These are phyloP conservation scores for Steinernema khuongi DNA, from an alignment of 1,140 invertebrate species.

Conservation along the genomic window DNA sequence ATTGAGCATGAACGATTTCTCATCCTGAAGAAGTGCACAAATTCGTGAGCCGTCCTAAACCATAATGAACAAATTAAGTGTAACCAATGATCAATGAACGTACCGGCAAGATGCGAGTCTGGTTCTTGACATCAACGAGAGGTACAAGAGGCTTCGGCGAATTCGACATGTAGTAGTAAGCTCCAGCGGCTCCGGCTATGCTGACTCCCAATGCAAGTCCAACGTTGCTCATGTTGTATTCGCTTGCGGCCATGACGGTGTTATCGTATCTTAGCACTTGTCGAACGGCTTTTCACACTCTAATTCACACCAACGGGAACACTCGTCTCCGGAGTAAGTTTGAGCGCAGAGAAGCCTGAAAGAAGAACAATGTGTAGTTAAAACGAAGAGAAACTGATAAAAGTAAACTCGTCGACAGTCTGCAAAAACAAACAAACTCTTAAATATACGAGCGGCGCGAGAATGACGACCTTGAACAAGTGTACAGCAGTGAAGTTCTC, in stretches of 20 bases:
- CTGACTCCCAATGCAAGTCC: not conserved
- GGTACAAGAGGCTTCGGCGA: slow-evolving; percentile 63
- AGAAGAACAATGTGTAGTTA: too few species aligned
- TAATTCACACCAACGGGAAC: too few species aligned
- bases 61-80: slow-evolving; percentile 49
- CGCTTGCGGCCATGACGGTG: too few species aligned
- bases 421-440: not conserved
- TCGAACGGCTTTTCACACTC: not conserved
- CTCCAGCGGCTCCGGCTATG: not conserved
- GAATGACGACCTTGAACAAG: not conserved
- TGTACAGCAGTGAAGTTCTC: not conserved
- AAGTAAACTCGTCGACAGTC: not conserved
- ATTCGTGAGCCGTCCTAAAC: slow-evolving; percentile 80
- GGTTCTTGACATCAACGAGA: slow-evolving; percentile 71
- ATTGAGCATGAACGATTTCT: slow-evolving; percentile 73
- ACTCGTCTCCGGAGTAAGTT: too few species aligned
- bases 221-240: not conserved
- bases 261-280: too few species aligned
- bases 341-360: too few species aligned
- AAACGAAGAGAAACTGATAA: not conserved
- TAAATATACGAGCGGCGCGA: not conserved
- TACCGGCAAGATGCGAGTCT: slow-evolving; percentile 69
- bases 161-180: not conserved
- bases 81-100: slow-evolving; percentile 53
- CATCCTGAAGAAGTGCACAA: slow-evolving; percentile 81